Evolutionary conservation across 2,888 invertebrate species (phyloP).

Genomic region (Iselma pallidipennis): DNA sequence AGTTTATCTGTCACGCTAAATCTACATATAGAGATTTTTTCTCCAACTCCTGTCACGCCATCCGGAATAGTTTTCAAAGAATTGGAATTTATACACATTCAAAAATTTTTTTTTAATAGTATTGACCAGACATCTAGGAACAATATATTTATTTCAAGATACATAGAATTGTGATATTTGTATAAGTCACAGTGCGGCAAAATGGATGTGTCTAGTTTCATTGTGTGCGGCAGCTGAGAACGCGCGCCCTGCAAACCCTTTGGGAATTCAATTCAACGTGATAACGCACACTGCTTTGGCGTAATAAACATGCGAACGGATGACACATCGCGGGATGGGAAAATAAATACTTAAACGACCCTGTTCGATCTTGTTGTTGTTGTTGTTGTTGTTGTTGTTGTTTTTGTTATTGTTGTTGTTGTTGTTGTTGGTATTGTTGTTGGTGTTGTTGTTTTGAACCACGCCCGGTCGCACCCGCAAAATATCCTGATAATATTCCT

Average conservation of each 20-base stretch:
- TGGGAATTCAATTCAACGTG: conserved; percentile 23
- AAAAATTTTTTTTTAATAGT: no score
- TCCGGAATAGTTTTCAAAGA: no score
- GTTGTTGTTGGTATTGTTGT: not conserved
- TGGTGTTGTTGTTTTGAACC: not conserved
- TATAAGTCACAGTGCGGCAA: conserved; percentile 32
- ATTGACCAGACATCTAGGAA: no score
- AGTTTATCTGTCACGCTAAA: not conserved
- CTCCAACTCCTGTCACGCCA: no score
- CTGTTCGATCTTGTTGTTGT: not conserved
- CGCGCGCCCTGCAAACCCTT: conserved; percentile 7
- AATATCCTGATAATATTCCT: not conserved
- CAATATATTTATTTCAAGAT: no score
- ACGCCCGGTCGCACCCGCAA: not conserved
- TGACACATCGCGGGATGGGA: conserved; percentile 22
- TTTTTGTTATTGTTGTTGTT: not conserved
- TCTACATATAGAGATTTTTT: not conserved
- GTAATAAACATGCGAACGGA: conserved; percentile 25
- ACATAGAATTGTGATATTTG: conserved; percentile 28
- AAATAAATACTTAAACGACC: conserved; percentile 27
- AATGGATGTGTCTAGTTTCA: conserved; percentile 28
- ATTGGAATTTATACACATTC: no score
- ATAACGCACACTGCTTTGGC: conserved; percentile 26
- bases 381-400: not conserved
- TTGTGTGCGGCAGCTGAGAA: conserved; percentile 23